Percentiles rank a stretch among this genome's conserved stretches.
phyloP scores from a whole-genome alignment of 2,888 invertebrate genomes.

The Agrotis clavis region DNA sequence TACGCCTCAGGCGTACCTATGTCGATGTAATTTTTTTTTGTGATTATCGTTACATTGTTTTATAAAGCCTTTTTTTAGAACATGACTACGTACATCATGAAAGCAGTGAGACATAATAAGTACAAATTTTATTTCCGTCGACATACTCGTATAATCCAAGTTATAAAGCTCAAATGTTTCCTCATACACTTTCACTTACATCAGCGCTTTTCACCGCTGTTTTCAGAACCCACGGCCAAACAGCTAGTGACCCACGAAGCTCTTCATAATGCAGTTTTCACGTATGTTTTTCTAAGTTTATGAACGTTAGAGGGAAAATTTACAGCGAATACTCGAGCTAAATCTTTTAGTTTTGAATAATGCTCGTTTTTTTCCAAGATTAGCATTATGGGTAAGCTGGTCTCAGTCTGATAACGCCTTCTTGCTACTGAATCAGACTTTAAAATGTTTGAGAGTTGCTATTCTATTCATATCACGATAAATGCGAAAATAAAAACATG shows the following conservation, averaged over 20 bases:
- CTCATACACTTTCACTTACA: slow-evolving; percentile 5
- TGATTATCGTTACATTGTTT: no score
- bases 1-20: no score
- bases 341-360: slow-evolving; percentile 71
- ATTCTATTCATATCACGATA: slow-evolving; percentile 35
- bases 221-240: slow-evolving; percentile 38
- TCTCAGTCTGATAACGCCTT: slow-evolving; percentile 56
- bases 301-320: slow-evolving; percentile 72
- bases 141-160: no score
- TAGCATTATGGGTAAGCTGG: slow-evolving; percentile 63
- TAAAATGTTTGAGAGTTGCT: slow-evolving; percentile 36
- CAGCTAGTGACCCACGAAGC: slow-evolving; percentile 68
- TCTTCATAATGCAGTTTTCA: slow-evolving; percentile 75
- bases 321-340: slow-evolving; percentile 70
- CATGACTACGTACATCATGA: no score
- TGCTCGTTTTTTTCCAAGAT: slow-evolving; percentile 62
- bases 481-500: slow-evolving; percentile 19
- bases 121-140: background rate
- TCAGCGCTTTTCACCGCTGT: slow-evolving; percentile 12
- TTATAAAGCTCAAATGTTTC: background rate
- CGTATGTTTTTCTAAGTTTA: slow-evolving; percentile 78
- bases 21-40: no score
- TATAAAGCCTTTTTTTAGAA: no score
- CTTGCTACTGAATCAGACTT: slow-evolving; percentile 50
- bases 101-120: no score